Percentiles rank a stretch among this genome's conserved stretches.
Conservation (phyloP, 2,888 invertebrate species). For the Lithophane ornitopus region DNA sequence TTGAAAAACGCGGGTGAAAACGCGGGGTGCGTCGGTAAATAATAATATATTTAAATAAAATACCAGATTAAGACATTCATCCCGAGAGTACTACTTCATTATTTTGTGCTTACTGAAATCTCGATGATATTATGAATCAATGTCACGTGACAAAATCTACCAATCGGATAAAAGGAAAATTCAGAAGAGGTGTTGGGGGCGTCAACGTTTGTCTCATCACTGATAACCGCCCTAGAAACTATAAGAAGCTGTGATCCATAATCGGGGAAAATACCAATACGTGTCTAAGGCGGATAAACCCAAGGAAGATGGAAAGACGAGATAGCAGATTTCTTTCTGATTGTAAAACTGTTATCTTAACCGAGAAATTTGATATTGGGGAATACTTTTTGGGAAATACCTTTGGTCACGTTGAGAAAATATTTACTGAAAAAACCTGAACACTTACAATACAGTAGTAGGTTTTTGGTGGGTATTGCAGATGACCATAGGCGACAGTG, state of each 20-base stretch:
- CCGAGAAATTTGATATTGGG: neutral
- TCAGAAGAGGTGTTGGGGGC: constrained; percentile 10
- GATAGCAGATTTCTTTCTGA: constrained; percentile 32
- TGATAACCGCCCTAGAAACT: constrained; percentile 27
- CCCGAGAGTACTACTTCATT: neutral
- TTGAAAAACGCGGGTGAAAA: neutral
- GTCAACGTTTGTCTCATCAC: constrained; percentile 17
- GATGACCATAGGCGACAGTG: neutral
- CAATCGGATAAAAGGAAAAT: constrained; percentile 23
- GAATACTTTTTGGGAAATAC: constrained; percentile 14
- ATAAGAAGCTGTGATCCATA: constrained; percentile 5
- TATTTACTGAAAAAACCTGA: neutral
- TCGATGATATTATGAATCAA: constrained; percentile 20
- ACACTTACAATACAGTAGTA: neutral
- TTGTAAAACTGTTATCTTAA: constrained; percentile 7
- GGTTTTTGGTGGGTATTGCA: neutral
- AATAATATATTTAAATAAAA: neutral
- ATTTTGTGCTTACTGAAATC: constrained; percentile 5
- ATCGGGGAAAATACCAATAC: constrained; percentile 34
- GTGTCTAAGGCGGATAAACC: constrained; percentile 34
- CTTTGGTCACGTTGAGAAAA: neutral
- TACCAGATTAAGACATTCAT: neutral
- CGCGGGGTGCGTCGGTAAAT: neutral
- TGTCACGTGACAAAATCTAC: constrained; percentile 11
- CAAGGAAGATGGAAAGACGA: constrained; percentile 29